Base-by-base conservation (phyloP, 2,888 invertebrate species). In the Phaonia tiefii region DNA sequence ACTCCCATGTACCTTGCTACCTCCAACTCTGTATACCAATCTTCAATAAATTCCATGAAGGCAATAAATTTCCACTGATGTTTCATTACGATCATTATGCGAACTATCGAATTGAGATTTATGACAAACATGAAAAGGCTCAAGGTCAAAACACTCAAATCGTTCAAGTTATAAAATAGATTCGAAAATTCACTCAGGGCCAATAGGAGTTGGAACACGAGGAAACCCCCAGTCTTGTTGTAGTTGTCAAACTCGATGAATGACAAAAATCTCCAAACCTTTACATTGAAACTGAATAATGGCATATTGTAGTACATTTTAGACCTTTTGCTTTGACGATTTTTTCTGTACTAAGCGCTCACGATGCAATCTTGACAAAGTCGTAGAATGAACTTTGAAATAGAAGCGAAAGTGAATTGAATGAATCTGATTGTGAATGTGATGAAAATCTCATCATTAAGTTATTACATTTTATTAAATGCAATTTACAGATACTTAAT, bases 101-200 rank as follows among this genome's bases (percentile, higher is more conserved):
- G 84, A 3, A 84, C 49, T 7, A 83, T 26, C 3, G 84, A 82
- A 70, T 84, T 85, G 15, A 74, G 75, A 4, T 83, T n/a, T 11
- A 85, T 84, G 2, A 81, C 83, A 8, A 74, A 72, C 83, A 84
- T 83, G 54, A 85, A 85, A n/a, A 84, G 58, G 37, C 72, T 71
- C 54, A 85, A 72, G 22, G 83, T 72, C 1, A 78, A 10, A 7
- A 26, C 65, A 20, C 78, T 75, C 54, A 84, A 22, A 54, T 58
- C 58, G 8, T 78, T 37, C 70, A 78, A 83, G 67, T 75, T 60
- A 8, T 58, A 46, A 7, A 75, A 8, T 0, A 81, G 58, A 78
- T 79, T 71, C n/a, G 69, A 26, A 22, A 84, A 13, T 71, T 84
- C 71, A 42, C 75, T 69, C 1, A 80, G 8, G 56, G 74, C 79